Conservation (phyloP, 2,113 vertebrate species). For the Centropristis striata region DNA sequence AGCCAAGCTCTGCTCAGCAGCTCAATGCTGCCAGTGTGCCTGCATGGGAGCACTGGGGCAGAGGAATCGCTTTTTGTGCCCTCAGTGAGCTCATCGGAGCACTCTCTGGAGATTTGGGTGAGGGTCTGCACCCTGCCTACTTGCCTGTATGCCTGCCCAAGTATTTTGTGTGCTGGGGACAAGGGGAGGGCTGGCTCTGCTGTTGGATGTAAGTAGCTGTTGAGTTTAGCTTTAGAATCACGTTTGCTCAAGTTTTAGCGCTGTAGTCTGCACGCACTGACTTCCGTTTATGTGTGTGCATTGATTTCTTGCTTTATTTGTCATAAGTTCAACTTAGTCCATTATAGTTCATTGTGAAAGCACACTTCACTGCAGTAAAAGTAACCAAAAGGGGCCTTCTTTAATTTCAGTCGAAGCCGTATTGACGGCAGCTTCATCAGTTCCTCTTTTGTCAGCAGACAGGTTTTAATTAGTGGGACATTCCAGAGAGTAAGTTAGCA, state of each 20-base stretch:
- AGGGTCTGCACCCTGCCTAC: conserved; percentile 52
- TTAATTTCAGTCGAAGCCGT: conserved; percentile 46
- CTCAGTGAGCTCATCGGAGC: conserved; percentile 61
- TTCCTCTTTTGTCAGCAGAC: conserved; percentile 49
- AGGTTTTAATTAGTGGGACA: conserved; percentile 75
- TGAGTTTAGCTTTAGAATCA: conserved; percentile 23
- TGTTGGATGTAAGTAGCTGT: conserved; percentile 58
- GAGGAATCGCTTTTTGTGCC: conserved; percentile 67
- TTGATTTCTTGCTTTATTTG: background rate
- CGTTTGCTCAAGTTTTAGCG: background rate
- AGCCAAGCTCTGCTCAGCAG: conserved; percentile 65
- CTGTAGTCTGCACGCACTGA: background rate
- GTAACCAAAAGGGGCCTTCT: conserved; percentile 17
- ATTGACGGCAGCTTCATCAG: conserved; percentile 51
- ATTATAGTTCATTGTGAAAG: conserved; percentile 20
- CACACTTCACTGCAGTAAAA: conserved; percentile 23
- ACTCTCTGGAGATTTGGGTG: conserved; percentile 61
- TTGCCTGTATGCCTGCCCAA: conserved; percentile 33
- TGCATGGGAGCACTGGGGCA: conserved; percentile 63
- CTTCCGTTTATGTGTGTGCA: background rate
- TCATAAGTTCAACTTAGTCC: background rate
- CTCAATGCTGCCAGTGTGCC: conserved; percentile 68
- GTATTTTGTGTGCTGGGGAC: conserved; percentile 46
- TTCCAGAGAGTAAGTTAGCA: conserved; percentile 68
- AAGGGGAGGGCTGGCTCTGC: conserved; percentile 39